phyloP scores from a whole-genome alignment of 2,888 invertebrate genomes.

The Gortyna flavago region DNA sequence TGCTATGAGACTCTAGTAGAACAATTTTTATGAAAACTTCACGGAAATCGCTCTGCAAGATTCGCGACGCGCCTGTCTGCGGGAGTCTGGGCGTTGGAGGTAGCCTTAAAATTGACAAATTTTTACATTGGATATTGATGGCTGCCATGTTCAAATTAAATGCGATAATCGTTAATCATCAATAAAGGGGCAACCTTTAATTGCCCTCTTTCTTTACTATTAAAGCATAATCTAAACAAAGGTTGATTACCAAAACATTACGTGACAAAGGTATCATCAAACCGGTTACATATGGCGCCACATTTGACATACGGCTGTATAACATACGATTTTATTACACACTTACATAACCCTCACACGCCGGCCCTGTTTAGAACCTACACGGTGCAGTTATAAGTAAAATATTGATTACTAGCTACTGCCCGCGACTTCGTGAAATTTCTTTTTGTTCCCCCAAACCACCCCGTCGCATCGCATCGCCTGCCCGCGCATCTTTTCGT shows the following conservation, averaged over 20 bases:
- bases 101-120: not conserved
- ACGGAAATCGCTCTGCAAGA: not conserved
- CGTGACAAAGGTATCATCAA: slow-evolving; percentile 24
- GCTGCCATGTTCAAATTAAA: not conserved
- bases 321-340: slow-evolving; percentile 3
- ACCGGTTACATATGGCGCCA: no score
- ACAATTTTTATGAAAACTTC: not conserved
- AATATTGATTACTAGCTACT: no score
- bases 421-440: not conserved
- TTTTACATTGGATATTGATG: not conserved
- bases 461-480: not conserved
- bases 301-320: slow-evolving; percentile 5
- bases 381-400: slow-evolving; percentile 32
- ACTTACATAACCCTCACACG: slow-evolving; percentile 40
- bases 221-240: slow-evolving; percentile 21
- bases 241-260: slow-evolving; percentile 14
- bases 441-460: not conserved
- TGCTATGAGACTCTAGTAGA: not conserved
- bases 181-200: not conserved
- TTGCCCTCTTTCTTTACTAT: not conserved
- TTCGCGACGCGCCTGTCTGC: no score
- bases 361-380: slow-evolving; percentile 33
- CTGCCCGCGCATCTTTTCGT: not conserved
- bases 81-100: no score
- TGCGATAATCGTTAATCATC: slow-evolving; percentile 6